Conservation (phyloP, 1,140 invertebrate genomes). For the Glossosoma conforme region DNA sequence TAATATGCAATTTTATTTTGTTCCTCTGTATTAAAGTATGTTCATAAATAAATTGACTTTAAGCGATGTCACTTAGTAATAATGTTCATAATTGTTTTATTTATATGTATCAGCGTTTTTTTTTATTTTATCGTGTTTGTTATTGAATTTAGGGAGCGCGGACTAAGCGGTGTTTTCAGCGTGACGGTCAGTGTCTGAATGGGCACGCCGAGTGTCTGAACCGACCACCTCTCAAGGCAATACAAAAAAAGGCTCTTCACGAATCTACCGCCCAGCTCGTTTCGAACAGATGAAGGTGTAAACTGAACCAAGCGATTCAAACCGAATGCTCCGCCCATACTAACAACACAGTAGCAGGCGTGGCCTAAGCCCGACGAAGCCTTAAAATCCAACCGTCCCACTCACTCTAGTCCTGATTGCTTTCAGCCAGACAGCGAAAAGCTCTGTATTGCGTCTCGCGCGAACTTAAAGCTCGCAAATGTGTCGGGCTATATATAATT, state of each 20-base stretch:
- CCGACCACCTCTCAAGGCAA: too few species aligned
- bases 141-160: too few species aligned
- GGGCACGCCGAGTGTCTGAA: constrained; percentile 7
- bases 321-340: constrained; percentile 7
- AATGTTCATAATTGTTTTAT: too few species aligned
- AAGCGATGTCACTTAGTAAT: too few species aligned
- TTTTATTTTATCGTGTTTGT: too few species aligned
- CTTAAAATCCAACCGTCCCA: constrained; percentile 11
- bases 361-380: constrained; percentile 16
- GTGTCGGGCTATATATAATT: constrained; percentile 26
- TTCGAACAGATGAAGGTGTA: constrained; percentile 20
- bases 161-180: too few species aligned
- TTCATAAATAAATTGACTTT: too few species aligned
- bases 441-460: background rate
- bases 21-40: too few species aligned
- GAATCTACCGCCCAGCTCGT: constrained; percentile 26
- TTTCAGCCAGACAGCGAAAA: background rate
- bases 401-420: background rate
- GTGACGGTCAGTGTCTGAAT: constrained; percentile 26
- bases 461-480: background rate
- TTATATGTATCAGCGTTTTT: too few species aligned
- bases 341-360: too few species aligned
- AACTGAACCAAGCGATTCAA: constrained; percentile 18
- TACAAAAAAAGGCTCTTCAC: too few species aligned
- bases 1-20: too few species aligned